phyloP scores from a whole-genome alignment of 2,797 vertebrate species.

The Pangasius krempfi region DNA sequence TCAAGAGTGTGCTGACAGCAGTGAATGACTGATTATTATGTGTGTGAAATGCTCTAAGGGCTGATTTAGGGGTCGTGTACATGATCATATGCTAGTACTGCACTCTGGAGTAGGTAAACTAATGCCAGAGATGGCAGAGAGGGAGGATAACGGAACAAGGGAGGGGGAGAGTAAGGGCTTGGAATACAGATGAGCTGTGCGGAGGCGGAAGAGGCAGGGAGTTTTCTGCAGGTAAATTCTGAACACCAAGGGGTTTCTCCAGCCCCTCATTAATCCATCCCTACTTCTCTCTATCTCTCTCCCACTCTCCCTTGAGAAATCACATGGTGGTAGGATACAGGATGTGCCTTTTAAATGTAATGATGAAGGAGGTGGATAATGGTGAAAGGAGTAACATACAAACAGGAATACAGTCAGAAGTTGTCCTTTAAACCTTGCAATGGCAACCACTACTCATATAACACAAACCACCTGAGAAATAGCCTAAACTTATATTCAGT shows the following conservation, averaged over 20 bases:
- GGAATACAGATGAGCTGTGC: slow-evolving; percentile 77
- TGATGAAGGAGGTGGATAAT: slow-evolving; percentile 45
- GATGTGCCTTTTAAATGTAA: slow-evolving; percentile 66
- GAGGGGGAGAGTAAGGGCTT: slow-evolving; percentile 59
- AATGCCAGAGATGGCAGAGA: slow-evolving; percentile 69
- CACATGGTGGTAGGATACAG: slow-evolving; percentile 35
- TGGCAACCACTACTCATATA: background rate
- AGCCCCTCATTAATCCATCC: slow-evolving; percentile 65
- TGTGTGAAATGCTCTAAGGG: background rate
- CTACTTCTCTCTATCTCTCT: slow-evolving; percentile 45
- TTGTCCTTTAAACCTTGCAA: background rate
- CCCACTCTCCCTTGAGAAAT: slow-evolving; percentile 42
- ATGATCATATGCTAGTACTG: slow-evolving; percentile 66
- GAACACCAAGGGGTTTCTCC: slow-evolving; percentile 74
- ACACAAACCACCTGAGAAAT: background rate
- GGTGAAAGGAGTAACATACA: background rate
- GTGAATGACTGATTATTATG: background rate
- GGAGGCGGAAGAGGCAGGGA: slow-evolving; percentile 65
- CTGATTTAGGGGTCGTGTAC: background rate
- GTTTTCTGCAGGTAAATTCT: slow-evolving; percentile 77
- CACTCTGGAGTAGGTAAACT: slow-evolving; percentile 73
- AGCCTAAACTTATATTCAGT: background rate
- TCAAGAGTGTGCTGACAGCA: background rate
- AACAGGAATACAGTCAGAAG: background rate
- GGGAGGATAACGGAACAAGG: slow-evolving; percentile 60